Base-by-base conservation (phyloP, 1,140 invertebrate genomes). In the Papilio xuthus region DNA sequence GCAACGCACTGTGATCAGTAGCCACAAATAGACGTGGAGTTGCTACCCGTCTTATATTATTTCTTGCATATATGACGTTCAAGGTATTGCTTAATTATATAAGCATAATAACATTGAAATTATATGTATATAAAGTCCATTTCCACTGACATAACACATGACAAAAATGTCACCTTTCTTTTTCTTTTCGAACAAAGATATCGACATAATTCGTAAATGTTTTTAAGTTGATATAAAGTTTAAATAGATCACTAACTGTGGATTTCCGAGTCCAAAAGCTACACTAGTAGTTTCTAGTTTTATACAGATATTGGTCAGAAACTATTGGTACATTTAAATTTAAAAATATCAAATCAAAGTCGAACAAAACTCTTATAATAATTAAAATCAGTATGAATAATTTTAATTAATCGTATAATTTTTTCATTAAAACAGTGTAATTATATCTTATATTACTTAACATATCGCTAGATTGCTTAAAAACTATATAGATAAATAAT, bases 1-100 rank as follows among this genome's bases (percentile, higher is more conserved):
- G 91, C 90, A 92, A 92, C 80, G 91, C 87, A 92, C 91, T 80
- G 83, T 75, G 83, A 81, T 80, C 81, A 82, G 80, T 83, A 85
- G 84, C 87, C 87, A 82, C 88, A 92, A 93, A 93, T 93, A 93
- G 90, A 89, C 86, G 74, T 80, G 85, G 81, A 84, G 88, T 89
- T 88, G 85, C 87, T 87, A 88, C 88, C 88, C 85, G 87, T 86
- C 89, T 89, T 87, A 82, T 86, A 87, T 84, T 88, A 89, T 67
- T 67, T 23, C 13, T 79, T 63, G 79, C 69, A 84, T 82, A 83
- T 81, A 81, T 80, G 78, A 75, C 74, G 42, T 73, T 44, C 42
- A 20, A 73, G 41, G 71, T 73, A 42, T 47, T 50, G n/a, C 71
- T 73, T 67, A 67, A 67, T 67, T 28, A 67, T 13, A 15, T 67